These are phyloP conservation scores for Aspiorhynchus laticeps DNA, from an alignment of 2,113 vertebrate genomes.

Conservation along the genomic window DNA sequence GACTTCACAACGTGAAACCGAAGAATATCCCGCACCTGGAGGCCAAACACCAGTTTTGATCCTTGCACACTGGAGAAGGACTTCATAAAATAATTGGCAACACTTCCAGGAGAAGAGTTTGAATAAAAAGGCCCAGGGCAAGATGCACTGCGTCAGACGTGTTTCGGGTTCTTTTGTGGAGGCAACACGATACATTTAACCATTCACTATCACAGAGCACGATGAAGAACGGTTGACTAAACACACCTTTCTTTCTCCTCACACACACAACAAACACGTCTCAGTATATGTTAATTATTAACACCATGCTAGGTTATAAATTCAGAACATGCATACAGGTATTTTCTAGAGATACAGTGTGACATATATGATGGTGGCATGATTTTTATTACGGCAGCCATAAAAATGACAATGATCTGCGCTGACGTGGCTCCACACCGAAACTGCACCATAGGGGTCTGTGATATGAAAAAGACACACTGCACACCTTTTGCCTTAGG, in stretches of 20 bases:
- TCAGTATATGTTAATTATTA: constrained; percentile 53
- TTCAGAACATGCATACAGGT: constrained; percentile 10
- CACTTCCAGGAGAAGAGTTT: neutral
- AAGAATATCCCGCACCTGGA: neutral
- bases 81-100: neutral
- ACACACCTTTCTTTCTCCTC: constrained; percentile 21
- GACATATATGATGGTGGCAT: constrained; percentile 12
- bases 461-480: neutral
- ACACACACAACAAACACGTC: neutral
- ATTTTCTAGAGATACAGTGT: constrained; percentile 19
- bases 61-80: neutral
- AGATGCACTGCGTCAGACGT: constrained; percentile 21
- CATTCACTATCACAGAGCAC: constrained; percentile 1
- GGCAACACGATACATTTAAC: constrained; percentile 45
- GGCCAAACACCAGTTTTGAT: constrained; percentile 20
- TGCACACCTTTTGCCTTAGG: constrained; percentile 22
- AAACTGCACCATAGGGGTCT: neutral
- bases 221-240: neutral
- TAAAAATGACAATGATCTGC: neutral
- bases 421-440: neutral
- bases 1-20: neutral
- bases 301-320: constrained; percentile 3
- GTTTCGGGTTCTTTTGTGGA: constrained; percentile 29
- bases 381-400: neutral
- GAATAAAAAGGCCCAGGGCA: constrained; percentile 11